phyloP scores from a whole-genome alignment of 2,113 vertebrate genomes.

The Mormyrus lacerda region DNA sequence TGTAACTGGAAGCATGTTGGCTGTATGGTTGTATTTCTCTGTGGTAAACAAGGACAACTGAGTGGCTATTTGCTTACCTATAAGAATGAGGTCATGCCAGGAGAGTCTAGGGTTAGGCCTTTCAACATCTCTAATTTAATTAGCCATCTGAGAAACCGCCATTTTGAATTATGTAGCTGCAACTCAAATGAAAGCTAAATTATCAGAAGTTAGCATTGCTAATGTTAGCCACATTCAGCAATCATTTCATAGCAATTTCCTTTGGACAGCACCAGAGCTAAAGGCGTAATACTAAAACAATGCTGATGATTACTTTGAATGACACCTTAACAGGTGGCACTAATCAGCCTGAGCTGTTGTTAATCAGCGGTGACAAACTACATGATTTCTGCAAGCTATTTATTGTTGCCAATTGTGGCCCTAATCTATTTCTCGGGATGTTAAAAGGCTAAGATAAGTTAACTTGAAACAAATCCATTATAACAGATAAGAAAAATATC shows the following conservation, averaged over 20 bases:
- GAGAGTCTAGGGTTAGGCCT: neutral
- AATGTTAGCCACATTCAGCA: neutral
- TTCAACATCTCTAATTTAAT: neutral
- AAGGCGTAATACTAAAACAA: neutral
- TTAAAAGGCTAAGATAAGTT: neutral
- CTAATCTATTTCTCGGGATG: neutral
- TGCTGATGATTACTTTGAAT: neutral
- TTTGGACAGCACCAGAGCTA: neutral
- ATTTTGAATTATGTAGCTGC: neutral
- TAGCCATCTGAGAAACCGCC: neutral
- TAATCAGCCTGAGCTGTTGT: neutral
- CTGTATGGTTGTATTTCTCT: neutral
- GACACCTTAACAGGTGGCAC: neutral
- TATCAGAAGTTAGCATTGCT: neutral
- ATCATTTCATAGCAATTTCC: neutral
- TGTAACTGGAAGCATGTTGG: neutral
- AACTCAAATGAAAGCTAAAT: neutral
- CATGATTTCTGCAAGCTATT: neutral
- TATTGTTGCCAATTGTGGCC: neutral
- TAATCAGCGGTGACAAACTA: neutral
- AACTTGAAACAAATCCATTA: neutral
- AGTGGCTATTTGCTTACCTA: neutral
- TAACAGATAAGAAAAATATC: neutral
- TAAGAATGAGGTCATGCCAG: neutral
- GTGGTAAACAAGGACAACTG: neutral